Base-by-base conservation (phyloP, 1,140 invertebrate genomes). In the Macrobrachium nipponense region DNA sequence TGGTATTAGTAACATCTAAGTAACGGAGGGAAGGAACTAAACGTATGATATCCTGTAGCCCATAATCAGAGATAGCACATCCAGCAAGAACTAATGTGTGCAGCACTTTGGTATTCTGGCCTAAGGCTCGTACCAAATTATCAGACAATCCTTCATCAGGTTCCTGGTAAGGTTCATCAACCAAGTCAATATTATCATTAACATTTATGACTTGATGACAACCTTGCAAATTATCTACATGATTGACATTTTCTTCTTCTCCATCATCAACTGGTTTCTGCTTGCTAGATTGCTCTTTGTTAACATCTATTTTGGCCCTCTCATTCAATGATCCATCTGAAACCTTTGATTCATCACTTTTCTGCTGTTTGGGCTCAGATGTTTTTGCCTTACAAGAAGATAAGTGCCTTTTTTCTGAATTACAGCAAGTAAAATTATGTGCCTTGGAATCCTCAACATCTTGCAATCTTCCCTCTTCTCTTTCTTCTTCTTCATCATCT, bases 41-140 rank as follows among this genome's bases (percentile, higher is more conserved):
- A 6, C 78, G 78, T 60, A 86, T 75, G 18, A 89, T 86, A 36
- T 87, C 72, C 58, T 82, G 61, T 61, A 89, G 51, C 43, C 88
- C 86, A 72, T 64, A 58, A 83, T 89, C 82, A 60, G 88, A 61
- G 27, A 89, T 89, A 51, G 88, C 82, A 84, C 88, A 89, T 20
- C 88, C 88, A 23, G 88, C 68, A 7, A 89, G 44, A 43, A 87
- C 78, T 43, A 89, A 58, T 23, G 86, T 85, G 20, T 83, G 80
- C 7, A 89, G 82, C 17, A 86, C 36, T 77, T 78, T 62, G 20
- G 86, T 82, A 51, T 87, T 83, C 60, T 76, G 44, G 70, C 80
- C 82, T 66, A 89, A 72, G 23, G 81, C 87, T 23, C 27, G 75
- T 11, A 86, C 80, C 43, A 89, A 27, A 7, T 64, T 75, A 66